Percentiles rank a stretch among this genome's conserved stretches.
These are phyloP conservation scores for Ploceus nigricollis DNA, from an alignment of 2,113 vertebrate species.

Conservation along the genomic window DNA sequence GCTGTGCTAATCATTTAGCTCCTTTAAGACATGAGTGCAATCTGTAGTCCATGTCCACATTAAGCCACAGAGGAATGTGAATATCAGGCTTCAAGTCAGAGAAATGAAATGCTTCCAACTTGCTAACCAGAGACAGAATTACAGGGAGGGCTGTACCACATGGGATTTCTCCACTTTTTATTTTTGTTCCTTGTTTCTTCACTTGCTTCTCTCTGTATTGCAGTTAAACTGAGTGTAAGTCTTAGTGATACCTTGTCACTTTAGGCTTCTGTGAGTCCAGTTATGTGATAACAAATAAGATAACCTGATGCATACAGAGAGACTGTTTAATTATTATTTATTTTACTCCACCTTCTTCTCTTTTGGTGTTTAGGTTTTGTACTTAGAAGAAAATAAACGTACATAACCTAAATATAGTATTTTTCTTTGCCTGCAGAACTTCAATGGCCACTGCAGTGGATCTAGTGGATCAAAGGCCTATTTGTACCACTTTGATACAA, in stretches of 20 bases:
- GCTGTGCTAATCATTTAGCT: background rate
- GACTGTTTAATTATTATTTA: background rate
- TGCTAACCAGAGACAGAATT: background rate
- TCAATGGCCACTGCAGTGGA: background rate
- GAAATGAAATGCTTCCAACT: background rate
- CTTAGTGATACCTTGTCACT: background rate
- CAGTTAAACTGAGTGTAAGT: background rate
- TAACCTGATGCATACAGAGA: background rate
- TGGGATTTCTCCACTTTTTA: background rate
- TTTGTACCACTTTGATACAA: background rate
- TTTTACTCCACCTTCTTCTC: background rate
- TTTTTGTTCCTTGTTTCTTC: background rate
- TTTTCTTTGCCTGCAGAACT: background rate
- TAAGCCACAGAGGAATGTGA: conserved; percentile 1
- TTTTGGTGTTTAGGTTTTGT: background rate
- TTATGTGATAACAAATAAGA: background rate
- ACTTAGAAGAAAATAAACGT: background rate
- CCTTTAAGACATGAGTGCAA: background rate
- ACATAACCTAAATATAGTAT: background rate
- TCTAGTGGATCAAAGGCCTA: background rate
- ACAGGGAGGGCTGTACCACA: background rate
- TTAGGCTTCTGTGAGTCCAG: background rate
- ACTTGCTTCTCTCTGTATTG: background rate
- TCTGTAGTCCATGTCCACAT: background rate
- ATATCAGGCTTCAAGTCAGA: background rate